A percentile compares a stretch with the other conserved stretches of the same genome.
phyloP scores from a whole-genome alignment of 1,140 invertebrate genomes.

The Oreohelix idahoensis region DNA sequence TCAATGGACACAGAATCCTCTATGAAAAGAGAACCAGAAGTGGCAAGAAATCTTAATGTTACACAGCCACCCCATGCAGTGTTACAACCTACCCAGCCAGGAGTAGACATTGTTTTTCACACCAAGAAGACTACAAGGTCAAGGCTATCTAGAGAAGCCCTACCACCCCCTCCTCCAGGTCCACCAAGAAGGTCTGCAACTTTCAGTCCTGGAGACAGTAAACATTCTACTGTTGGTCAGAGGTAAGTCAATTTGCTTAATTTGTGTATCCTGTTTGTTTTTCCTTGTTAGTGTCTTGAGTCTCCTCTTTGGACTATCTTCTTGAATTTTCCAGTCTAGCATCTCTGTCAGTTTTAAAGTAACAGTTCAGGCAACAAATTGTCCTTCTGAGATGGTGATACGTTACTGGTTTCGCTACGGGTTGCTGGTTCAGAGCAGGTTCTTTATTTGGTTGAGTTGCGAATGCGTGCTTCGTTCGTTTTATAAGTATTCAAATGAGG shows the following conservation, averaged over 20 bases:
- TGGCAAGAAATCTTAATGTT: background rate
- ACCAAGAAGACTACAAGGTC: background rate
- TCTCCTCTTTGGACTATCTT: no score
- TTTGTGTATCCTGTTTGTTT: no score
- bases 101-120: background rate
- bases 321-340: no score
- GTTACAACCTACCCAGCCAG: background rate
- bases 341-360: no score
- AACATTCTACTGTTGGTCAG: background rate
- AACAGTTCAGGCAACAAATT: no score
- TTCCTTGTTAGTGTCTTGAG: no score
- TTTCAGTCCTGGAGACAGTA: slow-evolving; percentile 11
- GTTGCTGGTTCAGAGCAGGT: no score
- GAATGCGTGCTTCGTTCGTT: no score
- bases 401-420: no score
- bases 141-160: slow-evolving; percentile 42
- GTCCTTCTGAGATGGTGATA: no score
- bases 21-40: background rate
- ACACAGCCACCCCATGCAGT: background rate
- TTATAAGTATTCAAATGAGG: no score
- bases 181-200: slow-evolving; percentile 18
- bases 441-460: no score
- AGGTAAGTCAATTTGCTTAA: background rate
- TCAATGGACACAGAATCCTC: background rate
- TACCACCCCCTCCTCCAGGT: slow-evolving; percentile 42